These are phyloP conservation scores for Kryphioiulus occultus DNA, from an alignment of 2,888 invertebrate species.

Conservation along the genomic window DNA sequence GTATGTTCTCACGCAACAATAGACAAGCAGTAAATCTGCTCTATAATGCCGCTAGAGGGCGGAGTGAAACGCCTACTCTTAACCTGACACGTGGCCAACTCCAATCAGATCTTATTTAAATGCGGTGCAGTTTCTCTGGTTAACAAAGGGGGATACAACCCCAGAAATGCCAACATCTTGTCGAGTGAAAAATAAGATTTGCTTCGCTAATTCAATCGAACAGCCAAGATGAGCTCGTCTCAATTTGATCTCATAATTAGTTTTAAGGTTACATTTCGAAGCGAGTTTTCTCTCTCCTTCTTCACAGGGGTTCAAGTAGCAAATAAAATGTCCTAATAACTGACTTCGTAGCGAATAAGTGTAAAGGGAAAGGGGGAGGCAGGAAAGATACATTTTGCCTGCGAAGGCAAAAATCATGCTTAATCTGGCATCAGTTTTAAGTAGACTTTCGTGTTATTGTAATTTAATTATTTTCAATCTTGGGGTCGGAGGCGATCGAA, in stretches of 20 bases:
- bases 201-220: not conserved
- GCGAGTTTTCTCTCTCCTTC: not conserved
- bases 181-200: not conserved
- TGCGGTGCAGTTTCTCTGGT: too few relatives aligned
- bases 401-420: not conserved
- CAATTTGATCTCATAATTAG: conserved; percentile 11
- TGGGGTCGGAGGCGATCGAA: not conserved
- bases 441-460: conserved; percentile 27
- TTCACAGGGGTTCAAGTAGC: not conserved
- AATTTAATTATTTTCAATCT: not conserved
- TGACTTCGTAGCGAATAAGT: not conserved
- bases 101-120: too few relatives aligned
- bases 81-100: too few relatives aligned
- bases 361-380: not conserved
- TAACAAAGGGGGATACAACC: too few relatives aligned
- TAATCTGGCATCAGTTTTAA: not conserved
- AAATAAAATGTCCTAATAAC: not conserved
- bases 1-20: too few relatives aligned
- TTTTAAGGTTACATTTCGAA: not conserved
- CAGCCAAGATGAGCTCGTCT: not conserved
- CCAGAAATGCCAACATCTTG: not conserved
- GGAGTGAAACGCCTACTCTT: too few relatives aligned
- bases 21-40: too few relatives aligned
- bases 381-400: not conserved
- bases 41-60: too few relatives aligned